Conservation (phyloP, 2,888 invertebrate genomes). For the Habrosyne pyritoides region DNA sequence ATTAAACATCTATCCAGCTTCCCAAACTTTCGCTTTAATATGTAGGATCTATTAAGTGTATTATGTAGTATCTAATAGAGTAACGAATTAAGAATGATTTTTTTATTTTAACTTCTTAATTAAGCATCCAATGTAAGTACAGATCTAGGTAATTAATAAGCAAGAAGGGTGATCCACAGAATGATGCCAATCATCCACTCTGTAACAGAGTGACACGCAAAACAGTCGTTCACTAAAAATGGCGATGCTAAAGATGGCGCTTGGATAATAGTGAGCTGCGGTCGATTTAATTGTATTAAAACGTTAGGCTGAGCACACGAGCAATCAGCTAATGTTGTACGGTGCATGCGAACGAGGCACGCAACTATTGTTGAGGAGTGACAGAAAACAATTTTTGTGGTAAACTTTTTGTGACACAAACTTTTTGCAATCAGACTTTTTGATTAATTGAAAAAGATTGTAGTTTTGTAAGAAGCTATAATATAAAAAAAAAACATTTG, state of each 20-base stretch:
- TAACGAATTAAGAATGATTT: no score
- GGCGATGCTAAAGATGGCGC: slow-evolving; percentile 72
- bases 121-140: not conserved
- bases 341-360: slow-evolving; percentile 74
- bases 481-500: no score
- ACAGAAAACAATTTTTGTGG: slow-evolving; percentile 18
- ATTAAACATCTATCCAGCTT: no score
- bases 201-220: slow-evolving; percentile 63
- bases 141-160: not conserved
- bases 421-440: not conserved
- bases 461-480: not conserved
- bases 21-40: no score
- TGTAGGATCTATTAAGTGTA: no score
- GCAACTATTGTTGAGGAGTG: slow-evolving; percentile 54
- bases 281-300: slow-evolving; percentile 83
- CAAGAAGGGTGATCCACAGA: not conserved
- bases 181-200: slow-evolving; percentile 21
- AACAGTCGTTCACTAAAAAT: slow-evolving; percentile 75
- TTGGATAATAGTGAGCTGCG: slow-evolving; percentile 68
- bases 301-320: slow-evolving; percentile 74
- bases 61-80: no score
- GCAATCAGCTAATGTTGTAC: slow-evolving; percentile 78
- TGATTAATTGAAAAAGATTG: not conserved
- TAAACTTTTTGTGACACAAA: slow-evolving; percentile 14
- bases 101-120: not conserved